Conservation (phyloP, 2,888 invertebrate genomes). For the Tricholauxania praeusta region DNA sequence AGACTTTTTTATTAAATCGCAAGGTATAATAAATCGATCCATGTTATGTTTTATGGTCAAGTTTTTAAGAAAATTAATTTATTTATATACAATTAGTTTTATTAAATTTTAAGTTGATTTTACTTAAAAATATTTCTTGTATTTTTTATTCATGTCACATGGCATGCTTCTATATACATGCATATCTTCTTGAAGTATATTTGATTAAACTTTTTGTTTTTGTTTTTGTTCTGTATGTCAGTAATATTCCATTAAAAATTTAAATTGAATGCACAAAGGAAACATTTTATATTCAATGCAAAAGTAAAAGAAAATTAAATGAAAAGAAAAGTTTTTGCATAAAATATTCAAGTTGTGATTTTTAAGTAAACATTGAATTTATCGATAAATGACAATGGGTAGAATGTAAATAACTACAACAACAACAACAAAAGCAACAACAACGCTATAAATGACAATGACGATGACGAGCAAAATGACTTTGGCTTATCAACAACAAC, state of each 20-base stretch:
- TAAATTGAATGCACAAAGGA: slow-evolving; percentile 6
- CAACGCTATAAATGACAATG: not conserved
- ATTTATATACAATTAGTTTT: too few species aligned
- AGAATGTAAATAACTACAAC: slow-evolving; percentile 26
- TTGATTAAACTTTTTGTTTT: slow-evolving; percentile 12
- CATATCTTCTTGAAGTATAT: not conserved
- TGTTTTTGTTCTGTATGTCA: not conserved
- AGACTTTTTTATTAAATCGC: too few species aligned
- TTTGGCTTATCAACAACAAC: slow-evolving; percentile 15
- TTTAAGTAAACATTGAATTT: slow-evolving; percentile 31
- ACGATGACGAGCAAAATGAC: slow-evolving; percentile 23
- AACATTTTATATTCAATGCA: not conserved
- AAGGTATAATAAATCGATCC: too few species aligned
- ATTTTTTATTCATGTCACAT: slow-evolving; percentile 14
- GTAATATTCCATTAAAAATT: slow-evolving; percentile 6
- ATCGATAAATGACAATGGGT: slow-evolving; percentile 26
- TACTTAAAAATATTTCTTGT: too few species aligned
- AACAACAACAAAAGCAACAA: not conserved
- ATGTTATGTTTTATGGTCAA: too few species aligned
- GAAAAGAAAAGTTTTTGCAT: slow-evolving; percentile 11
- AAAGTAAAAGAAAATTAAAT: not conserved
- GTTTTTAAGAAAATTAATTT: too few species aligned
- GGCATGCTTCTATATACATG: not conserved
- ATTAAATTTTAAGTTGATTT: too few species aligned
- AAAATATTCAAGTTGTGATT: slow-evolving; percentile 30